Percentiles rank a stretch among this genome's conserved stretches.
phyloP scores from a whole-genome alignment of 2,113 vertebrate species.

The Enhydra lutris region DNA sequence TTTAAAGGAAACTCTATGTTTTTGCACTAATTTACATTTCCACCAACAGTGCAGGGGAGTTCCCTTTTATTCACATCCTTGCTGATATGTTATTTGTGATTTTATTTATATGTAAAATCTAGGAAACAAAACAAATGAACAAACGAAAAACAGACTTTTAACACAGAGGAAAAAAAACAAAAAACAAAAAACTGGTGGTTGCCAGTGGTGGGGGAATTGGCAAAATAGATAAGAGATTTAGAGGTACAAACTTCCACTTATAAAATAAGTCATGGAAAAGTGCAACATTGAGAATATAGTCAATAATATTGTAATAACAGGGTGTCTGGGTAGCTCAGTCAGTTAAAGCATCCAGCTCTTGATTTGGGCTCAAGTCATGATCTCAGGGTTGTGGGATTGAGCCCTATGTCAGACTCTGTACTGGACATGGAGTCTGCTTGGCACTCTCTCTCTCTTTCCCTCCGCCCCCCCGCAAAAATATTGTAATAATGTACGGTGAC shows the following conservation, averaged over 20 bases:
- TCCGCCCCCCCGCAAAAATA: not conserved
- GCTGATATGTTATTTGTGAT: not conserved
- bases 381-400: not conserved
- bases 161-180: not conserved
- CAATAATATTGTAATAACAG: not conserved
- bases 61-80: not conserved
- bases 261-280: not conserved
- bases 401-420: not conserved
- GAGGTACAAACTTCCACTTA: not conserved
- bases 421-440: not conserved
- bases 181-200: not conserved
- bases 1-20: not conserved
- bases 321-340: not conserved
- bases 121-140: not conserved
- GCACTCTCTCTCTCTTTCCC: not conserved
- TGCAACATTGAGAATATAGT: not conserved
- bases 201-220: not conserved
- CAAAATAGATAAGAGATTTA: not conserved
- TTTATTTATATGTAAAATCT: not conserved
- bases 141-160: not conserved
- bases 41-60: not conserved
- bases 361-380: not conserved
- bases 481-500: not conserved
- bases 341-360: not conserved
- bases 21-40: not conserved